These are phyloP conservation scores for Siphamia tubifer DNA, from an alignment of 2,113 vertebrate genomes.

Conservation along the genomic window DNA sequence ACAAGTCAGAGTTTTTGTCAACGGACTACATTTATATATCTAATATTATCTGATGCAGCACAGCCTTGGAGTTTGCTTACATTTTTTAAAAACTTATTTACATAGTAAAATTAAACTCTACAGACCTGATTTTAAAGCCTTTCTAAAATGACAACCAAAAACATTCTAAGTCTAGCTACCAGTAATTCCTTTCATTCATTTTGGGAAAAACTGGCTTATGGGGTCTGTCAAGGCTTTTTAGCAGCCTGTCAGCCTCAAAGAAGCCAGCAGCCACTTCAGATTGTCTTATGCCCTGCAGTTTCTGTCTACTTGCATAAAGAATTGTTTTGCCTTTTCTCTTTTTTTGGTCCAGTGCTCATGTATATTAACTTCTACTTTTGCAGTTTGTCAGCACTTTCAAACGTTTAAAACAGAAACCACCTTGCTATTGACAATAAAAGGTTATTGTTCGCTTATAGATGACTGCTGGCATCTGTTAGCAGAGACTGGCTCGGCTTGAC, in stretches of 20 bases:
- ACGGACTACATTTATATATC: not conserved
- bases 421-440: not conserved
- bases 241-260: not conserved
- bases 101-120: too few relatives aligned
- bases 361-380: not conserved
- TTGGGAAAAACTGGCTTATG: not conserved
- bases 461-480: constrained; percentile 26
- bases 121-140: not conserved
- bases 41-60: constrained; percentile 5
- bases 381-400: not conserved
- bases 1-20: too few relatives aligned
- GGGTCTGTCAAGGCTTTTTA: not conserved
- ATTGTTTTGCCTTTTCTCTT: too few relatives aligned
- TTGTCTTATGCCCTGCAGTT: not conserved
- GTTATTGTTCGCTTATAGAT: not conserved
- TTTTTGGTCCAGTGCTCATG: too few relatives aligned
- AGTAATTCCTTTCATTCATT: constrained; percentile 1
- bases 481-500: not conserved
- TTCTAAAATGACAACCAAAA: constrained; percentile 7
- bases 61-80: not conserved
- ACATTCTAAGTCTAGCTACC: not conserved
- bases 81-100: too few relatives aligned
- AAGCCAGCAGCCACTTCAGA: not conserved
- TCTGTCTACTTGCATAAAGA: too few relatives aligned
- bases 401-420: not conserved